Evolutionary conservation across 2,797 vertebrate genomes (phyloP), one percentile per base, ranked within the genome.

Genomic region (Malacoctenus gilli): DNA sequence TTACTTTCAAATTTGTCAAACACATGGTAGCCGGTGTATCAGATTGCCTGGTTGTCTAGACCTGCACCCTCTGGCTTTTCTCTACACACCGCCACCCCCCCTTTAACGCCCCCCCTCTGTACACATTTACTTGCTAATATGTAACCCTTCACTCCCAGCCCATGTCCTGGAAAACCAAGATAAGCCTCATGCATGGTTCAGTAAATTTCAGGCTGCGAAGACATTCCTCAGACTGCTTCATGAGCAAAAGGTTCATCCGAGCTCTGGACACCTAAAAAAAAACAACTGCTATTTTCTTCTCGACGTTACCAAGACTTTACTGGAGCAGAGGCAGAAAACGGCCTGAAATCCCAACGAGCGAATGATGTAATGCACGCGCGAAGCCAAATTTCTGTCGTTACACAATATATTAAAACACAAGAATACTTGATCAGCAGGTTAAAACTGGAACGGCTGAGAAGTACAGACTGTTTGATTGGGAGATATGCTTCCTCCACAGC

Each of bases 41-140:
- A 69, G 50, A 71, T 71, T 58, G 51, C 36, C n/a, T 51, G 5
- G 46, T 35, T 58, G 67, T 70, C 57, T 68, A 65, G 40, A 75
- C 52, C 52, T 59, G 54, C n/a, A 40, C 47, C 66, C 53, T 36
- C 31, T 57, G 69, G 55, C 25, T 28, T 9, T 5, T 28, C n/a
- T n/a, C n/a, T n/a, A n/a, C n/a, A n/a, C n/a, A n/a, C n/a, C n/a
- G n/a, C n/a, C n/a, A n/a, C n/a, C n/a, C n/a, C n/a, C n/a, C 51
- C 15, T 47, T 18, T 69, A n/a, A n/a, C 41, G 72, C 69, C 66
- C 49, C 50, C 62, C 63, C 50, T 42, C 51, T 79, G 39, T 19
- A 59, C 42, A 22, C 42, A 43, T 70, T 74, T 59, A 23, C 54
- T 40, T 68, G 74, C 75, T 84, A 88, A 88, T 88, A 59, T 80